Evolutionary conservation across 2,888 invertebrate species (phyloP).

Genomic region (Pegoplata infirma): DNA sequence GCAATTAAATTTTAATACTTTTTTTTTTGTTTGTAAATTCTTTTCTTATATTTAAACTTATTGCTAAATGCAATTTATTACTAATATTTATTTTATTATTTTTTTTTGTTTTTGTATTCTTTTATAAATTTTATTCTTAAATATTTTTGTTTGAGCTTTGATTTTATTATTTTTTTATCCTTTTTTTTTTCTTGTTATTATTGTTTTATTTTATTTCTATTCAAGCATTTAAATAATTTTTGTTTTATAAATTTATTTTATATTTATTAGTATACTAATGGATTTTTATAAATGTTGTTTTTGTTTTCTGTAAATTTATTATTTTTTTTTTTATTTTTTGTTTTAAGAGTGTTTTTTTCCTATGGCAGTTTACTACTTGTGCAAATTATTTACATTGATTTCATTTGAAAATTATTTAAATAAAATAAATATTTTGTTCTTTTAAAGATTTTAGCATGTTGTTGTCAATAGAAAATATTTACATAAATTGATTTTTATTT

Average conservation of each 20-base stretch:
- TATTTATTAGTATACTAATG: slow-evolving; percentile 26
- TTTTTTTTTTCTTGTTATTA: slow-evolving; percentile 32
- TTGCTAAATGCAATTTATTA: slow-evolving; percentile 37
- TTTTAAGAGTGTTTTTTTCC: neutral
- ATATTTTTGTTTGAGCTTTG: slow-evolving; percentile 48
- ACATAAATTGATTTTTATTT: neutral
- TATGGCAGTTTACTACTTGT: slow-evolving; percentile 57
- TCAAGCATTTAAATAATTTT: slow-evolving; percentile 26
- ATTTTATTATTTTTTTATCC: slow-evolving; percentile 36
- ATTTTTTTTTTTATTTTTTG: neutral
- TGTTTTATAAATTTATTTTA: slow-evolving; percentile 9
- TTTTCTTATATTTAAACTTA: slow-evolving; percentile 5
- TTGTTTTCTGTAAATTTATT: neutral
- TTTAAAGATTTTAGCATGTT: neutral
- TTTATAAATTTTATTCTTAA: neutral
- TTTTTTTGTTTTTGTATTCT: neutral
- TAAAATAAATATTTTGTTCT: neutral
- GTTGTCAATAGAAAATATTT: slow-evolving; percentile 8
- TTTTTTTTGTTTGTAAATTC: slow-evolving; percentile 11
- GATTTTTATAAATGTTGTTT: slow-evolving; percentile 27
- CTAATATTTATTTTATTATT: slow-evolving; percentile 17
- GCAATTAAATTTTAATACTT: slow-evolving; percentile 39
- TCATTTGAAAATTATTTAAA: slow-evolving; percentile 40
- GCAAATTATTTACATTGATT: slow-evolving; percentile 59
- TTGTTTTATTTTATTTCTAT: slow-evolving; percentile 17